These are phyloP conservation scores for Bursaphelenchus okinawaensis DNA, from an alignment of 2,888 invertebrate species.

Conservation along the genomic window DNA sequence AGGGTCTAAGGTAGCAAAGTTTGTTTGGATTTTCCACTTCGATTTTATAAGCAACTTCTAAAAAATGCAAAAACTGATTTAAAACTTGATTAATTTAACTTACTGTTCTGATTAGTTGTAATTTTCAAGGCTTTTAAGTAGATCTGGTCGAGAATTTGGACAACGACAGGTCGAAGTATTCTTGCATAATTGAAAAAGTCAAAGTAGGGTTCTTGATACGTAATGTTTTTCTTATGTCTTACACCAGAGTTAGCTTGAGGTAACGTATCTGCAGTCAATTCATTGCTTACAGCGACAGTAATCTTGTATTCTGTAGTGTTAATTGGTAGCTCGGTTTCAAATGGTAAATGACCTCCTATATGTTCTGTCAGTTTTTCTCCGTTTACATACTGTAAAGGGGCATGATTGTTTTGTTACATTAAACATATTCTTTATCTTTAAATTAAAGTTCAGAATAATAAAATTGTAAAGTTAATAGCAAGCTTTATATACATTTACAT, in stretches of 20 bases:
- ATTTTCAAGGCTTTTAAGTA: not conserved
- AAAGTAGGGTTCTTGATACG: constrained; percentile 63
- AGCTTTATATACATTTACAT: no score
- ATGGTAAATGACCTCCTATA: constrained; percentile 90
- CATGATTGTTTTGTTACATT: constrained; percentile 1
- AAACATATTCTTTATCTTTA: no score
- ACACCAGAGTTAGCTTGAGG: constrained; percentile 69
- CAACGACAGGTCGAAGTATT: constrained; percentile 82
- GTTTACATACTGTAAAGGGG: constrained; percentile 76
- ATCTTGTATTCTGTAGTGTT: constrained; percentile 71
- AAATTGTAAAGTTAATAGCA: no score
- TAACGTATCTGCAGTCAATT: constrained; percentile 75
- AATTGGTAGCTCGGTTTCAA: constrained; percentile 83
- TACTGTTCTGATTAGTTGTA: constrained; percentile 54
- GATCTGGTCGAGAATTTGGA: constrained; percentile 75
- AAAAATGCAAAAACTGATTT: constrained; percentile 81
- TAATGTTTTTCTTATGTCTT: no score
- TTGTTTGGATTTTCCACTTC: constrained; percentile 34
- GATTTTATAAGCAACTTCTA: constrained; percentile 55
- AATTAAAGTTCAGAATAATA: no score
- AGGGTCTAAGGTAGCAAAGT: constrained; percentile 5
- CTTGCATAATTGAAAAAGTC: constrained; percentile 99
- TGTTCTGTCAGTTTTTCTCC: constrained; percentile 75
- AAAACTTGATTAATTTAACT: constrained; percentile 65
- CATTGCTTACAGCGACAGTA: constrained; percentile 90